Conservation (phyloP, 2,888 invertebrate genomes). For the Arctia plantaginis region DNA sequence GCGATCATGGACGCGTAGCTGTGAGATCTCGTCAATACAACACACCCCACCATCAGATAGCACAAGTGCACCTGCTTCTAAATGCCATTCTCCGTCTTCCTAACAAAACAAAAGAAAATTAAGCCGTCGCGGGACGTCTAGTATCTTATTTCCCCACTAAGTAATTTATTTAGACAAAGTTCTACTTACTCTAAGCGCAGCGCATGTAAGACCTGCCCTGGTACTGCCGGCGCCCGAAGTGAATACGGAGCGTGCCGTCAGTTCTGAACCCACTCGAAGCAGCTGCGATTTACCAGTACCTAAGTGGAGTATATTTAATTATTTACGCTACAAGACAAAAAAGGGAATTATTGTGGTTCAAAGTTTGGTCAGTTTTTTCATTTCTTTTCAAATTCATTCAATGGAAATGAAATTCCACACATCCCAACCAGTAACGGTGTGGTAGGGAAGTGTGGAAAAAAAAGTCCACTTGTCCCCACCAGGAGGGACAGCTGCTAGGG, state of each 20-base stretch:
- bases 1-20: conserved; percentile 93
- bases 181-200: conserved; percentile 90
- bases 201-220: conserved; percentile 95
- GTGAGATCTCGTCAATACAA: conserved; percentile 96
- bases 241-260: conserved; percentile 91
- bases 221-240: conserved; percentile 96
- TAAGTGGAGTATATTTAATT: no score
- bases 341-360: no score
- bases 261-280: conserved; percentile 88
- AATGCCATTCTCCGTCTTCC: conserved; percentile 96
- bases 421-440: no score
- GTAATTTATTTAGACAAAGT: neutral
- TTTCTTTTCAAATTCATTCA: no score
- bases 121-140: no score
- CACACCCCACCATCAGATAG: conserved; percentile 96
- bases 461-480: no score
- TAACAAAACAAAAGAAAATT: conserved; percentile 59
- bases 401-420: no score
- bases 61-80: conserved; percentile 96
- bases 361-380: no score
- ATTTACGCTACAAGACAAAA: no score
- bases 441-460: no score
- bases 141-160: neutral
- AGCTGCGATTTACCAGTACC: conserved; percentile 96
- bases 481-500: no score